Evolutionary conservation across 2,113 vertebrate species (phyloP), one percentile per base, ranked within the genome.

Genomic region (Aspidoscelis tigris): DNA sequence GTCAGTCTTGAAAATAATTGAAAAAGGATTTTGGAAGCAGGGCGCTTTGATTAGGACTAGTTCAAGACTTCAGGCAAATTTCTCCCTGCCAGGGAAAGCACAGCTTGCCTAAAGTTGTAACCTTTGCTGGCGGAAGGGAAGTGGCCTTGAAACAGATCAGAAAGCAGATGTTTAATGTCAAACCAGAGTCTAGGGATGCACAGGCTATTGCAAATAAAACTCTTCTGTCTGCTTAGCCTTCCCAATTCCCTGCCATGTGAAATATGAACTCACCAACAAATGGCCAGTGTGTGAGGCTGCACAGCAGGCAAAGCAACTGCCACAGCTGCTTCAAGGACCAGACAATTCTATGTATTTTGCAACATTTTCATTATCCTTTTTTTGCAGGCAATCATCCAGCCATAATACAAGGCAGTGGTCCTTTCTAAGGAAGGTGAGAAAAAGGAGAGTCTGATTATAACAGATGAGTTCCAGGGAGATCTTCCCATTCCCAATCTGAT

Each of bases 131-230:
- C 6, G 26, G 88, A 94, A 94, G 91, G 82, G 90, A 95, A 89
- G 90, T 93, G 94, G 95, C 94, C 95, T 96, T 94, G 93, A 96
- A 96, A 95, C 93, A 95, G 93, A 95, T 95, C 96, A 96, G 89
- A 93, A 95, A 97, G 93, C 97, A 98, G 96, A 97, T 97, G 97
- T 96, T 98, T 95, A 94, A 95, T 93, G 94, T 93, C 95, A 95
- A 94, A 95, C 94, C 95, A 94, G 93, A 94, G 95, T 95, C 95
- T 90, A 93, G 92, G 93, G 93, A 96, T 93, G 93, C 73, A 86
- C 4, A 93, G 85, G 89, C 91, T 95, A 94, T 90, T 88, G 91
- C 89, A 96, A 96, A 95, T 95, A 93, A 94, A 95, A 94, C 88
- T 93, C 94, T 94, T 93, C 91, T 96, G 89, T 95, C 93, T 95